Conservation (phyloP, 2,888 invertebrate species). For the Chaetogeoica ovagalla region DNA sequence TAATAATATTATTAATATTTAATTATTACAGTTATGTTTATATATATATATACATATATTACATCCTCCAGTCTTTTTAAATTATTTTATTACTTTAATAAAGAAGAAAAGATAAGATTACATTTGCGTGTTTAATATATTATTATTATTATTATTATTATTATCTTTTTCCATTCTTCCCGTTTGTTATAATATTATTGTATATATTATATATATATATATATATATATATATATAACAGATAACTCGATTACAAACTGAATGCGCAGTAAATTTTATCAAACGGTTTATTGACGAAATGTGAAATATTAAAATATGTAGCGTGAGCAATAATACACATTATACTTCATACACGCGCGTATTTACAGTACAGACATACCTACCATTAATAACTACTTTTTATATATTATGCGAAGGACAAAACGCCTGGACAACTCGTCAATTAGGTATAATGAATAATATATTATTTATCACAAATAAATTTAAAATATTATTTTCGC, state of each 20-base stretch:
- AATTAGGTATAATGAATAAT: slow-evolving; percentile 35
- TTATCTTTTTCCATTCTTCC: slow-evolving; percentile 17
- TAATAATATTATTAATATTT: slow-evolving; percentile 32
- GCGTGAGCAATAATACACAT: not conserved
- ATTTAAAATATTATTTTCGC: not conserved
- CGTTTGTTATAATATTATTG: not conserved
- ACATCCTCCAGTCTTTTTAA: slow-evolving; percentile 31
- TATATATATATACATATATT: not conserved
- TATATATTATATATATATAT: too few relatives aligned
- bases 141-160: too few relatives aligned
- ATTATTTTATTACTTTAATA: slow-evolving; percentile 45
- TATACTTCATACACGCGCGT: too few relatives aligned
- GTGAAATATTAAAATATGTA: not conserved
- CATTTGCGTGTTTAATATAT: slow-evolving; percentile 26
- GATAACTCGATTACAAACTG: slow-evolving; percentile 25
- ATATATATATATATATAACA: not conserved
- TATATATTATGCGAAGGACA: not conserved
- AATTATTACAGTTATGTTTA: slow-evolving; percentile 11
- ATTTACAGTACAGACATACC: not conserved
- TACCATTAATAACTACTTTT: not conserved
- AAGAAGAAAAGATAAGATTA: slow-evolving; percentile 34
- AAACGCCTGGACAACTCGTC: slow-evolving; percentile 26
- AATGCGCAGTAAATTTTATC: slow-evolving; percentile 46
- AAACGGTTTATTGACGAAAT: slow-evolving; percentile 16
- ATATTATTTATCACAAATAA: not conserved